These are phyloP conservation scores for Euborellia annulipes DNA, from an alignment of 1,140 invertebrate genomes.

Conservation along the genomic window DNA sequence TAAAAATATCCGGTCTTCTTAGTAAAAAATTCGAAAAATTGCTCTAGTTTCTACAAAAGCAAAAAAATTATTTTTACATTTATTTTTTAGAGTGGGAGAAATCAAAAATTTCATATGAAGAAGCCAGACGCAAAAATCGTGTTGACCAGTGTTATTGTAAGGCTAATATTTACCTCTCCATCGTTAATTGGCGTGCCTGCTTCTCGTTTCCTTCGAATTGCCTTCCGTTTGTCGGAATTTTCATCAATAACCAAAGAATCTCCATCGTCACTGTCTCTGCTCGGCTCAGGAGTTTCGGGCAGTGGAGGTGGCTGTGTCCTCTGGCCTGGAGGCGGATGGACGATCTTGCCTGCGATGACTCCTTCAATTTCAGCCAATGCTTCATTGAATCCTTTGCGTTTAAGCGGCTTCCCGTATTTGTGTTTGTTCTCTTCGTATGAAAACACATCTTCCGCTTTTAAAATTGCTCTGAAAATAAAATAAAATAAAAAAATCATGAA, in stretches of 20 bases:
- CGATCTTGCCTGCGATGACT: slow-evolving; percentile 15
- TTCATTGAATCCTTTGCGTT: slow-evolving; percentile 47
- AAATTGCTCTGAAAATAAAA: slow-evolving; percentile 26
- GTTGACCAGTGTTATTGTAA: too few relatives aligned
- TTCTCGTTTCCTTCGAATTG: slow-evolving; percentile 2
- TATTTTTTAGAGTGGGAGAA: too few relatives aligned
- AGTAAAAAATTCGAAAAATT: too few relatives aligned
- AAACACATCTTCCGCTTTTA: slow-evolving; percentile 34
- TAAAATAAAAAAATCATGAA: slow-evolving; percentile 8
- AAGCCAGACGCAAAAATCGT: too few relatives aligned
- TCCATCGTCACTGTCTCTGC: slow-evolving; percentile 31
- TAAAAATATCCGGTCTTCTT: too few relatives aligned
- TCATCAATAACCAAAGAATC: slow-evolving; percentile 42
- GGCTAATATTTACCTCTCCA: too few relatives aligned
- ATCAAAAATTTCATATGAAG: too few relatives aligned
- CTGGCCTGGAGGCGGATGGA: slow-evolving; percentile 11
- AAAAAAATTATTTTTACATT: too few relatives aligned
- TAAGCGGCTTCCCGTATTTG: slow-evolving; percentile 45
- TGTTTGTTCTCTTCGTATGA: slow-evolving; percentile 40
- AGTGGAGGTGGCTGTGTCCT: not conserved
- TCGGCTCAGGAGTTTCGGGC: slow-evolving; percentile 30
- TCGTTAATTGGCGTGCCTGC: too few relatives aligned
- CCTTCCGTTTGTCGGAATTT: slow-evolving; percentile 24
- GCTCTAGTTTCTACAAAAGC: too few relatives aligned
- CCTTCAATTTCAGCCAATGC: slow-evolving; percentile 45